These are phyloP conservation scores for Lophochroa leadbeateri DNA, from an alignment of 2,113 vertebrate genomes.

Conservation along the genomic window DNA sequence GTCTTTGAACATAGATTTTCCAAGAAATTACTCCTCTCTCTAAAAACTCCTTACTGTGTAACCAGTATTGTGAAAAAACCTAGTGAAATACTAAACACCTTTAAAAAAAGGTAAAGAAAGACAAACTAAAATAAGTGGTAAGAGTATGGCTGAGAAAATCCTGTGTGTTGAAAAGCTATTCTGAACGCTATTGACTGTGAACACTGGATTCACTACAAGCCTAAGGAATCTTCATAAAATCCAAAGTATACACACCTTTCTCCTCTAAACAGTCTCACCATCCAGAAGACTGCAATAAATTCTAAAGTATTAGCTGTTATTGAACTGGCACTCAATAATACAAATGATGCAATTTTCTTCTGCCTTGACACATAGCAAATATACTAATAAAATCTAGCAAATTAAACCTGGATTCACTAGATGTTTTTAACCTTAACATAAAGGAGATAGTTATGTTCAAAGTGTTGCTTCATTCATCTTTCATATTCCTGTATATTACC, in stretches of 20 bases:
- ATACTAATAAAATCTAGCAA: conserved; percentile 10
- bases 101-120: not conserved
- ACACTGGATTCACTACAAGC: not conserved
- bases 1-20: not conserved
- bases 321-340: not conserved
- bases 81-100: not conserved
- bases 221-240: not conserved
- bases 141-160: not conserved
- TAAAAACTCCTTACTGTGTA: not conserved
- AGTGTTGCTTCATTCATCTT: not conserved
- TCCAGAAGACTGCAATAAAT: not conserved
- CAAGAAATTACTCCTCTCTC: not conserved
- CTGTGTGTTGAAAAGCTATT: not conserved
- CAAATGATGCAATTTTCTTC: not conserved
- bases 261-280: not conserved
- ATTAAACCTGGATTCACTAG: not conserved
- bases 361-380: not conserved
- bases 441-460: not conserved
- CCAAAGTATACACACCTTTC: not conserved
- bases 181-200: not conserved
- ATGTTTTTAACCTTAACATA: not conserved
- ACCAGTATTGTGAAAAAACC: not conserved
- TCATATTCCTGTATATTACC: not conserved
- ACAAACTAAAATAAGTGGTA: not conserved
- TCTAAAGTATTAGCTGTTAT: not conserved